Evolutionary conservation across 2,888 invertebrate species (phyloP).

Genomic region (Carterocephalus palaemon): DNA sequence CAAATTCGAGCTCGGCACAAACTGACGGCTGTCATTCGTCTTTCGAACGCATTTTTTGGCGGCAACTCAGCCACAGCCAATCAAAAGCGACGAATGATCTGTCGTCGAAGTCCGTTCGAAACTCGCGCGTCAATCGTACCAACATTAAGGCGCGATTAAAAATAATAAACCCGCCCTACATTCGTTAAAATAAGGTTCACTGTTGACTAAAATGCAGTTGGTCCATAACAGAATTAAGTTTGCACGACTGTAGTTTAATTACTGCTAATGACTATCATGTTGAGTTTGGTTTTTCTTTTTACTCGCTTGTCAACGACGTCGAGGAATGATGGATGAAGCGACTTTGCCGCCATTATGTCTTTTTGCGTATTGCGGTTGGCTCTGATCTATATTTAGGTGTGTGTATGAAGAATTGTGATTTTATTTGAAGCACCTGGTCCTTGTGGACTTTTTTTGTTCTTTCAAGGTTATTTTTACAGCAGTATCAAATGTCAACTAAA

Average conservation of each 20-base stretch:
- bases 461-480: no score
- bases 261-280: conserved; percentile 51
- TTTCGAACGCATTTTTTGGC: conserved; percentile 52
- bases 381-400: conserved; percentile 18
- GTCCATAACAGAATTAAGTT: conserved; percentile 31
- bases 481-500: no score
- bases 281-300: conserved; percentile 38
- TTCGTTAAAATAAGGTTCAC: conserved; percentile 26
- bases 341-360: conserved; percentile 28
- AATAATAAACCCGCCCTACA: conserved; percentile 7
- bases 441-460: no score
- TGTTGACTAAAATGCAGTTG: conserved; percentile 15
- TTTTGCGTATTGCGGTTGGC: conserved; percentile 22
- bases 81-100: conserved; percentile 64
- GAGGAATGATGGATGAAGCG: conserved; percentile 43
- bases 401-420: conserved; percentile 11
- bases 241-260: conserved; percentile 44
- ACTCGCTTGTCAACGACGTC: conserved; percentile 34
- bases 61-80: conserved; percentile 54
- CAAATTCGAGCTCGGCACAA: conserved; percentile 53
- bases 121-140: conserved; percentile 21
- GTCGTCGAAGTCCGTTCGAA: conserved; percentile 44
- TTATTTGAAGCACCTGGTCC: conserved; percentile 22
- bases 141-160: conserved; percentile 5
- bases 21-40: conserved; percentile 66